phyloP scores from a whole-genome alignment of 2,113 vertebrate genomes.

The Nipponia nippon region DNA sequence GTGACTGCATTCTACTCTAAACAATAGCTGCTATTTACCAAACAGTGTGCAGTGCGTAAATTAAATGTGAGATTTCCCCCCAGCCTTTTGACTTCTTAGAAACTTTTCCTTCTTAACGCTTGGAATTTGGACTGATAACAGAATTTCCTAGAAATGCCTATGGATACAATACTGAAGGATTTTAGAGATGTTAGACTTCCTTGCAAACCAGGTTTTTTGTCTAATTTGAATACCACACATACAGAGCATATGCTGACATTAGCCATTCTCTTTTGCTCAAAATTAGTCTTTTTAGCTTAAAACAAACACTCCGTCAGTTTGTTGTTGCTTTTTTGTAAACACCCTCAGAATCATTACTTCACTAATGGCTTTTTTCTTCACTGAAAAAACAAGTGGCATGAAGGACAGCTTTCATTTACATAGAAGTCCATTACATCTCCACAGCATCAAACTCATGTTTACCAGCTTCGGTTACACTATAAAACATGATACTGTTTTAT shows the following conservation, averaged over 20 bases:
- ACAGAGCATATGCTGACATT: background rate
- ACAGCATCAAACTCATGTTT: background rate
- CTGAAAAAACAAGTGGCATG: background rate
- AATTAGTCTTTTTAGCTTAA: background rate
- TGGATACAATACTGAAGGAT: background rate
- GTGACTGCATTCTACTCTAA: conserved; percentile 59
- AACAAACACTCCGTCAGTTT: background rate
- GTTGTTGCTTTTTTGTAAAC: background rate
- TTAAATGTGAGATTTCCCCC: conserved; percentile 37
- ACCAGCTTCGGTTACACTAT: background rate
- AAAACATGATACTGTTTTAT: background rate
- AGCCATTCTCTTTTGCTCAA: background rate
- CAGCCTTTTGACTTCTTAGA: conserved; percentile 8
- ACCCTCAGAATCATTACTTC: background rate
- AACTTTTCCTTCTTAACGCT: background rate
- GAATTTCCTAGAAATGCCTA: conserved; percentile 30
- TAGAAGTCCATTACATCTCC: background rate
- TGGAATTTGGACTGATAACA: background rate
- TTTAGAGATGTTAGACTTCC: background rate
- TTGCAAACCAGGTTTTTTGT: background rate
- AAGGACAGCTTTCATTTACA: background rate
- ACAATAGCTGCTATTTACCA: conserved; percentile 69
- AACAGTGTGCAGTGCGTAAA: conserved; percentile 26
- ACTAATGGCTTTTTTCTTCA: background rate
- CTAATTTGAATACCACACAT: background rate